Base-by-base conservation (phyloP, 2,797 vertebrate species). In the Loriculus beryllinus region DNA sequence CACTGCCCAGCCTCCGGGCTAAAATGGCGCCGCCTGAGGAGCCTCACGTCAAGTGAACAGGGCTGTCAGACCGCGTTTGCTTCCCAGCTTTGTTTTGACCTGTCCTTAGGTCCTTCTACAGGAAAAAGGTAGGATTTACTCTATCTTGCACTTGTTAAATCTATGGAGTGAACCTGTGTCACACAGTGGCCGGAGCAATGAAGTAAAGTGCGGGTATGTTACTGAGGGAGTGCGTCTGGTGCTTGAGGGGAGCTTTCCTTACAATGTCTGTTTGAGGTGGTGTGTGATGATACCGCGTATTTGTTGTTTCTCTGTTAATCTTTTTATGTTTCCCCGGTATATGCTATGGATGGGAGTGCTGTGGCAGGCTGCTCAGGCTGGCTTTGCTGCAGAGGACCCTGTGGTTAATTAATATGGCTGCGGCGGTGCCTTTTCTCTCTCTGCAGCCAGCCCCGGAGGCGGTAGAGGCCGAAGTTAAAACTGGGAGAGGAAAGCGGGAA, bases 301-400 rank as follows among this genome's bases (percentile, higher is more conserved):
- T 59, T 72, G 10, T 70, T 28, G 20, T 17, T 62, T 35, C 5
- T 7, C 3, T 0, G 0, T 7, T 22, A 6, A 14, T 28, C 5
- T 29, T 15, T 31, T 43, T 7, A 0, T 2, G 3, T 72, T 57
- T 51, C 13, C 21, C 5, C 3, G 2, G 7, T 10, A 16, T 5
- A 1, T 26, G 11, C 18, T 1, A 0, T 0, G 13, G 9, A 7
- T 3, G 17, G 25, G 16, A 35, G 20, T 1, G 7, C 68, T 22
- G 29, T 35, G 29, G 35, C 8, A 4, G 26, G 26, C 18, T n/a
- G 31, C 40, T 26, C 4, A 3, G 13, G 20, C 22, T 21, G 23
- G 28, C 26, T 67, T 7, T 39, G 20, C 28, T 12, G 6, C 12
- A 18, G 16, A 16, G 7, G 10, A 5, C 39, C 6, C 11, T 6